phyloP scores from a whole-genome alignment of 35 echinoderm and acorn worm species.

The Apostichopus parvimensis region DNA sequence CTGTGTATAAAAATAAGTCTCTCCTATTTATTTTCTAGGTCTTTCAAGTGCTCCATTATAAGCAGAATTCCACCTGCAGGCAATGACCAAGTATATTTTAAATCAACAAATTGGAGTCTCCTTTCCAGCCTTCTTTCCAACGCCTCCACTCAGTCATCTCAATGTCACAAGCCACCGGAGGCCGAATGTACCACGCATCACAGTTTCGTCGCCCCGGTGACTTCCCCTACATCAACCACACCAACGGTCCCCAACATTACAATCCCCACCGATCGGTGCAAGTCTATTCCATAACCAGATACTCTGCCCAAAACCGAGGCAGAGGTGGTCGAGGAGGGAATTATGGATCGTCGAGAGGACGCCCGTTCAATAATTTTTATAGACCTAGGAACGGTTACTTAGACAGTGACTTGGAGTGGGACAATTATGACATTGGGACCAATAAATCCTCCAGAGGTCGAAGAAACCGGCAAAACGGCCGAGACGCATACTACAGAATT shows the following conservation, averaged over 20 bases:
- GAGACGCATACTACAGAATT: conserved; percentile 55
- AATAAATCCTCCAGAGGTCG: conserved; percentile 57
- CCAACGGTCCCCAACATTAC: conserved; percentile 25
- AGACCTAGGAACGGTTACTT: conserved; percentile 45
- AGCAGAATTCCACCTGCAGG: conserved; percentile 53
- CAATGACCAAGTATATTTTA: conserved; percentile 50
- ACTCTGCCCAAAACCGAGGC: conserved; percentile 26
- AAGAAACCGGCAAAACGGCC: conserved; percentile 26
- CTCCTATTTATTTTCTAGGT: conserved; percentile 34
- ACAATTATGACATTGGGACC: conserved; percentile 90
- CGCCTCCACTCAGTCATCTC: background rate
- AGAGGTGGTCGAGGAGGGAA: conserved; percentile 39
- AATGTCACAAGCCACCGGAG: conserved; percentile 53
- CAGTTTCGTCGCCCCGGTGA: conserved; percentile 57
- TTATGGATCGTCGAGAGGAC: conserved; percentile 30
- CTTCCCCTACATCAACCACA: conserved; percentile 40
- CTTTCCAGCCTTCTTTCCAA: background rate
- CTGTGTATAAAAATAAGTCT: background rate
- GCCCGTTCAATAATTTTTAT: conserved; percentile 54
- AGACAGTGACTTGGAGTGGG: conserved; percentile 92
- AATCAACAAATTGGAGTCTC: conserved; percentile 1
- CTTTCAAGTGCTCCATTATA: conserved; percentile 40
- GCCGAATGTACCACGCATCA: conserved; percentile 61
- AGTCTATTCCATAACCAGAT: conserved; percentile 60
- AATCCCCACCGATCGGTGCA: conserved; percentile 53